A percentile compares a stretch with the other conserved stretches of the same genome.
Evolutionary conservation across 2,888 invertebrate species (phyloP).

Genomic region (Drosophila helvetica): DNA sequence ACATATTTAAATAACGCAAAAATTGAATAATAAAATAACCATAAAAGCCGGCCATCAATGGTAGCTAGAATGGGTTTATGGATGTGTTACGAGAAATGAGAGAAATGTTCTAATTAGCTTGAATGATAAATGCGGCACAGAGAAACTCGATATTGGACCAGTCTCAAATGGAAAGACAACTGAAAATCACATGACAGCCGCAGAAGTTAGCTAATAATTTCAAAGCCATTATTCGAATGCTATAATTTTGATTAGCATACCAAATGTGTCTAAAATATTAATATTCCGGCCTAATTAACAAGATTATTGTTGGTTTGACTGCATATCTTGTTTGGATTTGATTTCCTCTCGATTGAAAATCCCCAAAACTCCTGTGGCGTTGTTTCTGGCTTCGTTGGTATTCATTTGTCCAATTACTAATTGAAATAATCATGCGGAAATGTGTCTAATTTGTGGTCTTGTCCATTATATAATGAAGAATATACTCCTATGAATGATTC

Average conservation of each 20-base stretch:
- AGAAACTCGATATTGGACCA: too few relatives aligned
- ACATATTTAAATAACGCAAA: slow-evolving; percentile 42
- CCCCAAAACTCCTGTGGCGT: slow-evolving; percentile 16
- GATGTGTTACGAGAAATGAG: neutral
- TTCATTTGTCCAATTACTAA: slow-evolving; percentile 28
- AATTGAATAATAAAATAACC: slow-evolving; percentile 42
- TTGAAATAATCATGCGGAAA: slow-evolving; percentile 40
- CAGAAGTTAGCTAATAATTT: neutral
- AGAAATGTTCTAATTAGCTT: slow-evolving; percentile 1
- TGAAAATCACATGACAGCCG: neutral
- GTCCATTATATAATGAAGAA: slow-evolving; percentile 27
- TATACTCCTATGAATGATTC: slow-evolving; percentile 1
- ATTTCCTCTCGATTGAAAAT: slow-evolving; percentile 2
- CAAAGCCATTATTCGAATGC: neutral
- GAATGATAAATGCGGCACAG: neutral
- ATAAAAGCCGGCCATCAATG: neutral
- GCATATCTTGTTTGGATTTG: neutral
- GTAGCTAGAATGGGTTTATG: neutral
- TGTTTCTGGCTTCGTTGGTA: slow-evolving; percentile 3
- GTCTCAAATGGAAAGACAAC: neutral
- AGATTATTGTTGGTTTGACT: neutral
- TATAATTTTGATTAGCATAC: neutral
- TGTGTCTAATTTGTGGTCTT: slow-evolving; percentile 40
- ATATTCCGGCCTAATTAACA: neutral
- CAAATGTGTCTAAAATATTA: neutral